Evolutionary conservation across 2,888 invertebrate species (phyloP).

Genomic region (Amiota communis): DNA sequence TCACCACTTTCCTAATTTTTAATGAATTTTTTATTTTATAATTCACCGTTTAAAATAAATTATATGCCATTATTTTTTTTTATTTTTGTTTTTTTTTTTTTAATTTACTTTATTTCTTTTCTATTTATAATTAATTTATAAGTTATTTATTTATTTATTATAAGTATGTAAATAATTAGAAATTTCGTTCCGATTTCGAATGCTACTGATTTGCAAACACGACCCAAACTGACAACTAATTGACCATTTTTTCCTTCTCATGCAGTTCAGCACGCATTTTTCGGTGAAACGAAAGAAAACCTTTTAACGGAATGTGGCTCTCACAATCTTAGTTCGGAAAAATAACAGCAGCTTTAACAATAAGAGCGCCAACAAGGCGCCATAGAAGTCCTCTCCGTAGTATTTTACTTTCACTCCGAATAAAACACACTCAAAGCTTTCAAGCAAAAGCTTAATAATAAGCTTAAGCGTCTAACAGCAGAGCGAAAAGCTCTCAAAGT

Average conservation of each 20-base stretch:
- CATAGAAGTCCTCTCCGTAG: background rate
- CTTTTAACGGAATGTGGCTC: conserved; percentile 38
- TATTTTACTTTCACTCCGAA: background rate
- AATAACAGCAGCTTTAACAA: conserved; percentile 26
- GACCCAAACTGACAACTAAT: conserved; percentile 71
- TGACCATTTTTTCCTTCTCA: conserved; percentile 64
- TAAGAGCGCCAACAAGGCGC: background rate
- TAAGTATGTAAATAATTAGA: background rate
- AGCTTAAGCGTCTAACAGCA: no score
- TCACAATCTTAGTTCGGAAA: conserved; percentile 44
- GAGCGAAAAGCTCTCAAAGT: no score
- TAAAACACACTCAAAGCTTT: background rate
- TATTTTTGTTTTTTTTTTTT: conserved; percentile 34
- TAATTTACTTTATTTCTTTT: conserved; percentile 22
- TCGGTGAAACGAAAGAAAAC: conserved; percentile 35
- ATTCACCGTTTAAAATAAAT: background rate
- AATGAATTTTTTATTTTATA: no score
- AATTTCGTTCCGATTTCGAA: conserved; percentile 55
- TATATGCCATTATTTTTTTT: conserved; percentile 35
- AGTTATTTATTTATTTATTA: conserved; percentile 15
- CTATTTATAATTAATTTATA: background rate
- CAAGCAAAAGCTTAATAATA: no score
- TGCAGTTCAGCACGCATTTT: conserved; percentile 59
- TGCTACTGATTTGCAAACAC: conserved; percentile 72
- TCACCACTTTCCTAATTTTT: no score